These are phyloP conservation scores for Nemoura dubitans DNA, from an alignment of 2,888 invertebrate genomes.

Conservation along the genomic window DNA sequence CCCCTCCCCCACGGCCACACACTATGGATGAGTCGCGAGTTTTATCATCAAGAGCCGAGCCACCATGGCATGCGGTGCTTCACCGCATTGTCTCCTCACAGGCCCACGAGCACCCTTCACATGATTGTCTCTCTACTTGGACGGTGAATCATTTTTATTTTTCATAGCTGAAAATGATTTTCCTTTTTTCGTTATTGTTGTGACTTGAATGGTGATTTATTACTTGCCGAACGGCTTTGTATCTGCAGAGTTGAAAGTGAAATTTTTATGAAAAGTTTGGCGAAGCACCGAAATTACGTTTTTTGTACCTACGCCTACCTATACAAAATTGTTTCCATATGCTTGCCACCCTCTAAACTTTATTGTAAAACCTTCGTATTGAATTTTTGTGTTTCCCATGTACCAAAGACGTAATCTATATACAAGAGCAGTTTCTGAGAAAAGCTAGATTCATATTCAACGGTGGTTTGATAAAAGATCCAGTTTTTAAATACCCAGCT, in stretches of 20 bases:
- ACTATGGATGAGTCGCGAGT: neutral
- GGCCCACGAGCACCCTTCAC: neutral
- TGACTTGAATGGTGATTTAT: neutral
- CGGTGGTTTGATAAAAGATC: too few species aligned
- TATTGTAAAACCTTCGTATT: neutral
- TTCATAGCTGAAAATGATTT: neutral
- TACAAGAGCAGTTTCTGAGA: too few species aligned
- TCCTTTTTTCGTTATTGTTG: neutral
- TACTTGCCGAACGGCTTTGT: neutral
- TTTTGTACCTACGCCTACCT: neutral
- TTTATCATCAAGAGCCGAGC: neutral
- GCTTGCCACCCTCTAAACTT: neutral
- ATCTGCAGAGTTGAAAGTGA: neutral
- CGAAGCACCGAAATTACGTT: neutral
- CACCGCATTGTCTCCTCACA: neutral
- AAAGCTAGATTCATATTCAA: too few species aligned
- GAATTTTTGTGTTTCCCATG: too few species aligned
- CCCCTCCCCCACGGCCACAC: neutral
- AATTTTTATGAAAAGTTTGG: neutral
- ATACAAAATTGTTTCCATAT: neutral
- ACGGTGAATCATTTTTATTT: neutral
- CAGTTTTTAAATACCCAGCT: too few species aligned
- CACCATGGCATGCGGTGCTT: neutral
- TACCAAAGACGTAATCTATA: too few species aligned
- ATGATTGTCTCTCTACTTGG: neutral